Percentiles rank a stretch among this genome's conserved stretches.
phyloP scores from a whole-genome alignment of 2,797 vertebrate species.

The Nyctalus aviator region DNA sequence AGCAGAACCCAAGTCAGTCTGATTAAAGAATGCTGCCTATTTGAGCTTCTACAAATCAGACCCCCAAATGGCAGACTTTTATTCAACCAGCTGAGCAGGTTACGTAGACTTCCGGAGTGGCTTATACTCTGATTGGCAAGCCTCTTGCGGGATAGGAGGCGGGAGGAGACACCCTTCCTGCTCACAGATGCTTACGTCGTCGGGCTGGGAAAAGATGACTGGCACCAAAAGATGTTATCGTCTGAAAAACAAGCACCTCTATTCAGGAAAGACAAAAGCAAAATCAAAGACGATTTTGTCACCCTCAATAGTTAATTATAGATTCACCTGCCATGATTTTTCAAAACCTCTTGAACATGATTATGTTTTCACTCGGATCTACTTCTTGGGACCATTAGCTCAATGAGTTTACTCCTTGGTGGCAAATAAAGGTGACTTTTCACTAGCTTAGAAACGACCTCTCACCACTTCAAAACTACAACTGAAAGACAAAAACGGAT shows the following conservation, averaged over 20 bases:
- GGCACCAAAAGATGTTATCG: not conserved
- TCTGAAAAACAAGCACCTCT: not conserved
- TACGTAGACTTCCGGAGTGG: not conserved
- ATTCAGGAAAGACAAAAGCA: not conserved
- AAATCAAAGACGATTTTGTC: not conserved
- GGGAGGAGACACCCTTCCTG: not conserved
- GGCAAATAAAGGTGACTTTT: conserved; percentile 33
- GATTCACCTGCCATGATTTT: not conserved
- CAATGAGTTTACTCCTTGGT: not conserved
- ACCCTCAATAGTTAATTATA: conserved; percentile 1
- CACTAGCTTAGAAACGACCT: not conserved
- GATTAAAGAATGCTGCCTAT: not conserved
- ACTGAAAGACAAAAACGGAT: no score
- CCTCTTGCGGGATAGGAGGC: no score
- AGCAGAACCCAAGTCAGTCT: not conserved
- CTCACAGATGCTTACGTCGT: not conserved
- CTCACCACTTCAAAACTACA: not conserved
- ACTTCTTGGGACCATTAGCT: not conserved
- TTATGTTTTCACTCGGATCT: not conserved
- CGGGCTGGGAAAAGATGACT: not conserved
- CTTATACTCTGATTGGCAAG: not conserved
- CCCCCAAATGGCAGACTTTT: not conserved
- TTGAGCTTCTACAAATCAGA: not conserved
- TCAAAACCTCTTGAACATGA: conserved; percentile 23
- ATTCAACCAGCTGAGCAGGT: not conserved